Evolutionary conservation across 2,888 invertebrate species (phyloP).

Genomic region (Mactromeris polynyma): DNA sequence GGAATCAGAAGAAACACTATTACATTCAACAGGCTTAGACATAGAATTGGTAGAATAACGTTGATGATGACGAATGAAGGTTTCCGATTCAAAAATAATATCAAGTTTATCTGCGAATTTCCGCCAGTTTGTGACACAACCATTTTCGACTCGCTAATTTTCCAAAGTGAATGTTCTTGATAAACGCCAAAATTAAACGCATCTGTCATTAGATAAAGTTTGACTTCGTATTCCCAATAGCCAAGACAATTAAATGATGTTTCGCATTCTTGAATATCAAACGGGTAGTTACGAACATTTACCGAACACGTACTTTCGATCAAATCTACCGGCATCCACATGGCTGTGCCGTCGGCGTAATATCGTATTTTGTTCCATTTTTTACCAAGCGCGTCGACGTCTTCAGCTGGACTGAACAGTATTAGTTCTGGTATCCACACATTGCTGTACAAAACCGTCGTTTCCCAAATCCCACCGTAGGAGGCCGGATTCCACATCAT

Average conservation of each 20-base stretch:
- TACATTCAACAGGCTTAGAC: constrained; percentile 67
- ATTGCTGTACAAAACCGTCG: constrained; percentile 33
- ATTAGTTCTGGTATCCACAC: constrained; percentile 69
- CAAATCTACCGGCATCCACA: constrained; percentile 53
- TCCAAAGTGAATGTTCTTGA: constrained; percentile 30
- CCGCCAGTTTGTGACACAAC: not conserved
- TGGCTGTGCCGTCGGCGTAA: constrained; percentile 50
- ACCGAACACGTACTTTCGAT: constrained; percentile 61
- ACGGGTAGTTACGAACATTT: constrained; percentile 64
- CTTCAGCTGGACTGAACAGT: constrained; percentile 61
- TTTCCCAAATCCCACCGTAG: constrained; percentile 30
- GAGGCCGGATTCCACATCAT: constrained; percentile 45
- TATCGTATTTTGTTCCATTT: constrained; percentile 56
- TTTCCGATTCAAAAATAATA: constrained; percentile 35
- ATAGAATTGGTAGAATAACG: constrained; percentile 70
- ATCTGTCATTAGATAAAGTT: not conserved
- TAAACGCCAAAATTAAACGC: not conserved
- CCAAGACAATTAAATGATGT: constrained; percentile 55
- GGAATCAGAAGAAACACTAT: constrained; percentile 68
- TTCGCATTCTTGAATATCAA: constrained; percentile 62
- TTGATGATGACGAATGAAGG: constrained; percentile 67
- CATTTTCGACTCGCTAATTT: not conserved
- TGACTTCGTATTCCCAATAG: constrained; percentile 48
- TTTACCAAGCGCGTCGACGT: constrained; percentile 56
- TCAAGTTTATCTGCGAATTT: constrained; percentile 12